These are phyloP conservation scores for Capromys pilorides DNA, from an alignment of 2,797 vertebrate genomes.

Conservation along the genomic window DNA sequence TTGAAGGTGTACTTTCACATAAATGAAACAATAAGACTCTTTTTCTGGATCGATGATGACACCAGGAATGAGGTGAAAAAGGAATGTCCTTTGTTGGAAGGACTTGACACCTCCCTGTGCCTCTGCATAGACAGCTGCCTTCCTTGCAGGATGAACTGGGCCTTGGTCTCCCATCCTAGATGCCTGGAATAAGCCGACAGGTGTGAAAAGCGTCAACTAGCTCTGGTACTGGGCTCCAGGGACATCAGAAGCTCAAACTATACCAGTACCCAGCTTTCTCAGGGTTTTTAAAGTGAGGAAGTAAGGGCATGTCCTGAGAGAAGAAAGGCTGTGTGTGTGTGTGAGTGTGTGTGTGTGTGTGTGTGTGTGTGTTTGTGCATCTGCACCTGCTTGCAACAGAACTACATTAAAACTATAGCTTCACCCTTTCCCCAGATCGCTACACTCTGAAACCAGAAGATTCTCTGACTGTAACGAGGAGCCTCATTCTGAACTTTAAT, in stretches of 20 bases:
- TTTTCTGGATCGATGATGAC: slow-evolving; percentile 47
- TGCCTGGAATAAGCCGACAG: fast-evolving
- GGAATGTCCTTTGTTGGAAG: not conserved
- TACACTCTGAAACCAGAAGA: not conserved
- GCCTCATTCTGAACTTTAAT: no score
- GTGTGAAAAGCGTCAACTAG: fast-evolving
- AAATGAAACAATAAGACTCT: not conserved
- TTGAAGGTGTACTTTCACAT: not conserved
- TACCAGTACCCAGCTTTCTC: not conserved
- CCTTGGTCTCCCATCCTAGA: not conserved
- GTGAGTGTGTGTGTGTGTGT: fast-evolving
- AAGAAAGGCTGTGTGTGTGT: not conserved
- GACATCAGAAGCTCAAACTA: not conserved
- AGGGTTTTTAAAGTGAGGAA: not conserved
- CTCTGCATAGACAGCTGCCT: not conserved
- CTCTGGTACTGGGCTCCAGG: not conserved
- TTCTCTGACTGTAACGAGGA: not conserved
- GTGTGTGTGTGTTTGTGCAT: fast-evolving
- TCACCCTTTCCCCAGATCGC: not conserved
- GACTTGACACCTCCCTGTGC: not conserved
- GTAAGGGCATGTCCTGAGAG: no score
- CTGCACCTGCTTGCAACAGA: not conserved
- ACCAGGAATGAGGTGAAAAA: slow-evolving; percentile 12
- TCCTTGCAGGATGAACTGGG: not conserved
- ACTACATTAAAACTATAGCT: not conserved